Evolutionary conservation across 1,140 invertebrate genomes (phyloP).

Genomic region (Cotesia vestalis): DNA sequence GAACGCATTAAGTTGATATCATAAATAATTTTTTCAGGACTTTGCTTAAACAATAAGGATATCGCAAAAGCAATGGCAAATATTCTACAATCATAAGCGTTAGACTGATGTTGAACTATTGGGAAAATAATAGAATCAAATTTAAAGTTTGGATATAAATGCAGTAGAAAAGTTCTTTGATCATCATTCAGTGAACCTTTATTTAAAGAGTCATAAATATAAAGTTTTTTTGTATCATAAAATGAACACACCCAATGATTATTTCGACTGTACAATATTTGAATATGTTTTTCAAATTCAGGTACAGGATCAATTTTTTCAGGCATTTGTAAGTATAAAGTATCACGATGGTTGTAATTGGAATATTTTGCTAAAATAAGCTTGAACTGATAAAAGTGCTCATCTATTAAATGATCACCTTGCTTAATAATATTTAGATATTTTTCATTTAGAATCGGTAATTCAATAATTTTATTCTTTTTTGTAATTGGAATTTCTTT

Average conservation of each 20-base stretch:
- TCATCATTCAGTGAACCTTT: background rate
- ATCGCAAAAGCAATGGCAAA: no score
- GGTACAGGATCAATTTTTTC: background rate
- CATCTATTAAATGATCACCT: background rate
- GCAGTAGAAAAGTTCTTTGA: no score
- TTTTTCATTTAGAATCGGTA: background rate
- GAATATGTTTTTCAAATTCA: constrained; percentile 29
- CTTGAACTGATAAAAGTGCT: background rate
- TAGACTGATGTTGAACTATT: no score
- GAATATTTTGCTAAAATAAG: background rate
- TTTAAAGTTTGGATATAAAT: no score
- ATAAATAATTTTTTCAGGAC: no score
- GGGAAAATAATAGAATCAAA: no score
- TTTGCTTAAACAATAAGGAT: no score
- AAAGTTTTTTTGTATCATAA: constrained; percentile 22
- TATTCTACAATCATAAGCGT: no score
- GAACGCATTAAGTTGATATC: no score
- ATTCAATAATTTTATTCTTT: no score
- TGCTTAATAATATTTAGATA: background rate
- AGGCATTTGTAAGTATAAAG: background rate
- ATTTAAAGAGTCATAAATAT: constrained; percentile 29
- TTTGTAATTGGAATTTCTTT: no score
- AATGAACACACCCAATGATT: background rate
- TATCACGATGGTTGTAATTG: background rate
- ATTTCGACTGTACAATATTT: constrained; percentile 18